A percentile compares a stretch with the other conserved stretches of the same genome.
Evolutionary conservation across 2,797 vertebrate species (phyloP).

Genomic region (Halcyon chelicuti): DNA sequence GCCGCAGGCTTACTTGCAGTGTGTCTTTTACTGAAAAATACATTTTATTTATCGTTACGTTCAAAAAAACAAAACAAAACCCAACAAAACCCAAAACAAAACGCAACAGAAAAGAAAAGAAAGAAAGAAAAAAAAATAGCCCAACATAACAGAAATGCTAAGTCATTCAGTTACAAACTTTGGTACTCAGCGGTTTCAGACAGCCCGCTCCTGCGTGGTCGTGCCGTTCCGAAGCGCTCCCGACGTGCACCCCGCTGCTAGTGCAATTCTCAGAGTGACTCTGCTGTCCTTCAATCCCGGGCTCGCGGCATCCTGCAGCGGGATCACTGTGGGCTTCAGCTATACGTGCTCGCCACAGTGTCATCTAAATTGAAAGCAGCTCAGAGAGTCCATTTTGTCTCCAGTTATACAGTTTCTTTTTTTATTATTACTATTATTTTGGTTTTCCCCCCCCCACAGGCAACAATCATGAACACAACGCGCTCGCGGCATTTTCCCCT

Average conservation of each 20-base stretch:
- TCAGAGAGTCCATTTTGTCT: constrained; percentile 62
- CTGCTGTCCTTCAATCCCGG: neutral
- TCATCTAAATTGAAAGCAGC: constrained; percentile 26
- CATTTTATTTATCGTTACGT: constrained; percentile 79
- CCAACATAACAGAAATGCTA: constrained; percentile 77
- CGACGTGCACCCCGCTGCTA: constrained; percentile 60
- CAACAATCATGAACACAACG: constrained; percentile 19
- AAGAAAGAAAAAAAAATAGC: neutral
- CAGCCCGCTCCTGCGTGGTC: constrained; percentile 50
- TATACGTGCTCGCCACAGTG: neutral
- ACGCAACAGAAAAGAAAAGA: neutral
- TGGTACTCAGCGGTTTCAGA: constrained; percentile 66
- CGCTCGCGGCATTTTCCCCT: neutral
- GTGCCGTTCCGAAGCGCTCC: constrained; percentile 38
- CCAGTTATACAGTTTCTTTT: neutral
- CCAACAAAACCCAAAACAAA: no score
- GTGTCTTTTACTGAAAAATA: constrained; percentile 84
- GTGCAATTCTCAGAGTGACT: constrained; percentile 53
- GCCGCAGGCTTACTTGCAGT: constrained; percentile 50
- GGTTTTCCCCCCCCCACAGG: neutral
- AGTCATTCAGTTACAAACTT: constrained; percentile 73
- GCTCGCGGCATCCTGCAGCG: neutral
- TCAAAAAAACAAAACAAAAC: constrained; percentile 29
- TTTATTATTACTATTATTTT: neutral
- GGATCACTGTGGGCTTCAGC: neutral